Percentiles rank a stretch among this genome's conserved stretches.
Conservation (phyloP, 2,113 vertebrate genomes). For the Psophia crepitans region DNA sequence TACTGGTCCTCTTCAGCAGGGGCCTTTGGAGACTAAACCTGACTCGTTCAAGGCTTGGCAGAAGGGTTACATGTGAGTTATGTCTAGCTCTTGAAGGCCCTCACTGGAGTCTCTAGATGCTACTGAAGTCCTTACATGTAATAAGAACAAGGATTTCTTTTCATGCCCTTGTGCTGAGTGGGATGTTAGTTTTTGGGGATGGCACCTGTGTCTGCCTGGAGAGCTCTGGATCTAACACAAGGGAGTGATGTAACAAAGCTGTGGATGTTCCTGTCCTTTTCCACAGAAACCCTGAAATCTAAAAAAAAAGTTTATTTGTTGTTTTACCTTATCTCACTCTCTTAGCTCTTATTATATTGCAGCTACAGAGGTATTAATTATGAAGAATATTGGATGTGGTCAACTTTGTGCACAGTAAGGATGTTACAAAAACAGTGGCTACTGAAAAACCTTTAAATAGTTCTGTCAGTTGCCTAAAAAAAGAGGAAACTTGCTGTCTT, state of each 20-base stretch:
- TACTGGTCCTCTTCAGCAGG: not conserved
- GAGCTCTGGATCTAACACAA: not conserved
- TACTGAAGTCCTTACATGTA: not conserved
- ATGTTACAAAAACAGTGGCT: not conserved
- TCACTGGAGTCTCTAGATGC: not conserved
- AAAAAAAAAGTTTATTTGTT: not conserved
- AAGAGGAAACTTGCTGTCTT: conserved; percentile 43
- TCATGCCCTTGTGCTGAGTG: not conserved
- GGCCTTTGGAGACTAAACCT: not conserved
- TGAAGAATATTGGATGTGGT: not conserved
- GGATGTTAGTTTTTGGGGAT: not conserved
- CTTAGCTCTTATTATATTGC: not conserved
- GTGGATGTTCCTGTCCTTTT: not conserved
- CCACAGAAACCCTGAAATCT: not conserved
- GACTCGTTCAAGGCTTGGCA: not conserved
- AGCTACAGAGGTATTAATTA: not conserved
- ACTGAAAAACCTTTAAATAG: conserved; percentile 52
- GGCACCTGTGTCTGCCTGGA: not conserved
- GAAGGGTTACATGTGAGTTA: not conserved
- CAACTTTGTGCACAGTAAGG: not conserved
- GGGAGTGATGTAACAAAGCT: not conserved
- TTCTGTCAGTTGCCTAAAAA: not conserved
- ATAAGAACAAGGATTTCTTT: not conserved
- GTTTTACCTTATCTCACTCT: not conserved
- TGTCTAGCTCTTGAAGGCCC: not conserved